A percentile compares a stretch with the other conserved stretches of the same genome.
phyloP scores from a whole-genome alignment of 2,113 vertebrate species.

The Ciconia boyciana region DNA sequence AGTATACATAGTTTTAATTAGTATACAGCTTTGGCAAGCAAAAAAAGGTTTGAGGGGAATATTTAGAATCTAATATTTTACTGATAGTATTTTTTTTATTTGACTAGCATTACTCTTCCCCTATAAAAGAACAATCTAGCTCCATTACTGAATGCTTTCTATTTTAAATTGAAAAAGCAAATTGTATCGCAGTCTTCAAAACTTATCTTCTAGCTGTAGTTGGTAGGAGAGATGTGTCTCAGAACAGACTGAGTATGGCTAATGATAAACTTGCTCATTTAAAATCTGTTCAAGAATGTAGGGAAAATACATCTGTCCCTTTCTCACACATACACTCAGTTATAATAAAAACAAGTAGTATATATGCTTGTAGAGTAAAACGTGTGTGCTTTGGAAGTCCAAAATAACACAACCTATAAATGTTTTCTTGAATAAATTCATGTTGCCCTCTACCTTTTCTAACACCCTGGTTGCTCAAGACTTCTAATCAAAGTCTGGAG shows the following conservation, averaged over 20 bases:
- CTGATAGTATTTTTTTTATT: background rate
- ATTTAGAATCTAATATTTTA: background rate
- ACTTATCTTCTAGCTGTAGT: background rate
- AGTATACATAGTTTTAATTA: background rate
- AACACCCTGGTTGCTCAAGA: background rate
- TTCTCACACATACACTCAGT: background rate
- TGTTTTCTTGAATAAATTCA: background rate
- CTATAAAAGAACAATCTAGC: background rate
- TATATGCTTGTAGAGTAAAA: background rate
- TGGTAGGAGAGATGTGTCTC: background rate
- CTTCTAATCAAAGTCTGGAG: background rate
- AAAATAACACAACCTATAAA: background rate
- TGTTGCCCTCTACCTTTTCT: background rate
- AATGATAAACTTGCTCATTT: slow-evolving; percentile 7
- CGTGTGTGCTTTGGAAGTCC: background rate
- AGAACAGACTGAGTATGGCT: background rate
- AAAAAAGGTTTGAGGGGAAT: background rate
- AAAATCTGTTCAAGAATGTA: background rate
- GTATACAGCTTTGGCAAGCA: background rate
- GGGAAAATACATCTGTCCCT: background rate
- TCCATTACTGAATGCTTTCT: background rate
- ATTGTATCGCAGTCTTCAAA: background rate
- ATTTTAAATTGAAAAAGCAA: background rate
- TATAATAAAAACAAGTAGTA: background rate
- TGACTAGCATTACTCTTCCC: background rate